These are phyloP conservation scores for Drosophila grimshawi DNA, from an alignment of 1,140 invertebrate genomes.

Conservation along the genomic window DNA sequence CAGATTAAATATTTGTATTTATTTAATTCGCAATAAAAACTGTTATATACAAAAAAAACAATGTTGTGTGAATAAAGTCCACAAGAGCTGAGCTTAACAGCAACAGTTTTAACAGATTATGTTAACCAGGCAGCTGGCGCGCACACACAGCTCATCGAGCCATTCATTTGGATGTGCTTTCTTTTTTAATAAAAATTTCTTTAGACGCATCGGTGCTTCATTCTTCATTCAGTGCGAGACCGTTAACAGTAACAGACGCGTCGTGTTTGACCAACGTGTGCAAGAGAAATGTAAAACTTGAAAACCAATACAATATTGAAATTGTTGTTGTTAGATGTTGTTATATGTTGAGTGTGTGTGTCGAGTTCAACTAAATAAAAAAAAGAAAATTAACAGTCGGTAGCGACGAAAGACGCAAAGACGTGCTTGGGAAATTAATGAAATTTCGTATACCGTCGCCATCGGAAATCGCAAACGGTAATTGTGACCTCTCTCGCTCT, in stretches of 20 bases:
- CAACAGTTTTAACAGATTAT: conserved; percentile 16
- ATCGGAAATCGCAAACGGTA: conserved; percentile 78
- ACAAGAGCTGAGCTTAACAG: conserved; percentile 8
- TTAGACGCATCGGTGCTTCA: conserved; percentile 71
- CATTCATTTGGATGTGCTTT: conserved; percentile 67
- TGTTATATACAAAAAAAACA: neutral
- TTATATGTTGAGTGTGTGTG: conserved; percentile 19
- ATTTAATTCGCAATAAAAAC: neutral
- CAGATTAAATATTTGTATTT: neutral
- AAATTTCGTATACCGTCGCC: conserved; percentile 63
- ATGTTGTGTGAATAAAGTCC: no score
- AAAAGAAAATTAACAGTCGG: conserved; percentile 62
- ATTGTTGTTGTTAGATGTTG: conserved; percentile 28
- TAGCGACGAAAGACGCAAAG: conserved; percentile 26
- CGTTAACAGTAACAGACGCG: conserved; percentile 73
- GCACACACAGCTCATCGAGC: conserved; percentile 25
- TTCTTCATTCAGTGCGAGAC: conserved; percentile 83
- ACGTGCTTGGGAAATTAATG: conserved; percentile 74
- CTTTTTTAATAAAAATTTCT: conserved; percentile 84
- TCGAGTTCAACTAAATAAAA: conserved; percentile 40
- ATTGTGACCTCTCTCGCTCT: conserved; percentile 51
- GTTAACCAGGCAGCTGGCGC: conserved; percentile 26
- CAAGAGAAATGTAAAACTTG: conserved; percentile 66
- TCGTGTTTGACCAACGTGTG: conserved; percentile 33
- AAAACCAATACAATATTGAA: conserved; percentile 51